These are phyloP conservation scores for Bombyx mandarina DNA, from an alignment of 1,140 invertebrate genomes.

Conservation along the genomic window DNA sequence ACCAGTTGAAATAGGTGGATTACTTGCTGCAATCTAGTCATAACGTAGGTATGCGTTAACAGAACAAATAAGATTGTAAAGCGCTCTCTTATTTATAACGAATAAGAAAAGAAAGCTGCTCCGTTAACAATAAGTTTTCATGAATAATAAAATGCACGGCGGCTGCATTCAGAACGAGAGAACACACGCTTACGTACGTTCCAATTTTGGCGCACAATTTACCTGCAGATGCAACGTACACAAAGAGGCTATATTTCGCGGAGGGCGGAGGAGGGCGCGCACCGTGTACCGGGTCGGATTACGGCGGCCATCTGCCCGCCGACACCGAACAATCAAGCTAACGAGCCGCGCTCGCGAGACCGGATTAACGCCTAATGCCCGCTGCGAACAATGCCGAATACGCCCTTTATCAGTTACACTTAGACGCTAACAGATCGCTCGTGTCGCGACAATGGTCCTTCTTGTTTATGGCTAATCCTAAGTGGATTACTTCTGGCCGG, in stretches of 20 bases:
- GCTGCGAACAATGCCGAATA: constrained; percentile 55
- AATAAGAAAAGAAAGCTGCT: constrained; percentile 22
- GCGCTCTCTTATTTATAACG: not conserved
- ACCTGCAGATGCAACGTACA: constrained; percentile 69
- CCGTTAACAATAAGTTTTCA: constrained; percentile 60
- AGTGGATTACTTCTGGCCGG: constrained; percentile 56
- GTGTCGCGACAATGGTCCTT: constrained; percentile 54
- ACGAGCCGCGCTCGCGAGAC: constrained; percentile 57
- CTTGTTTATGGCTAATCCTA: constrained; percentile 65
- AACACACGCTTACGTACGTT: constrained; percentile 57
- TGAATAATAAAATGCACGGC: constrained; percentile 56
- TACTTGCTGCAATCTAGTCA: too few species aligned
- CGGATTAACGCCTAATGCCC: constrained; percentile 65
- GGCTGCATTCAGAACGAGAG: constrained; percentile 47
- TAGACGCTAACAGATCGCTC: constrained; percentile 61
- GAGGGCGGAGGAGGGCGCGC: constrained; percentile 28
- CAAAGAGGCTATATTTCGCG: constrained; percentile 62
- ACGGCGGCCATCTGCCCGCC: constrained; percentile 59
- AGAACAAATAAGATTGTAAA: not conserved
- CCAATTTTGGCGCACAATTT: constrained; percentile 64
- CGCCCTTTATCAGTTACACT: constrained; percentile 60
- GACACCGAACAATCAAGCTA: constrained; percentile 63
- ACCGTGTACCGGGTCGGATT: constrained; percentile 52
- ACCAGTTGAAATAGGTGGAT: too few species aligned
- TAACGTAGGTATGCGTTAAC: too few species aligned